Evolutionary conservation across 2,888 invertebrate species (phyloP).

Genomic region (Meta bourneti): DNA sequence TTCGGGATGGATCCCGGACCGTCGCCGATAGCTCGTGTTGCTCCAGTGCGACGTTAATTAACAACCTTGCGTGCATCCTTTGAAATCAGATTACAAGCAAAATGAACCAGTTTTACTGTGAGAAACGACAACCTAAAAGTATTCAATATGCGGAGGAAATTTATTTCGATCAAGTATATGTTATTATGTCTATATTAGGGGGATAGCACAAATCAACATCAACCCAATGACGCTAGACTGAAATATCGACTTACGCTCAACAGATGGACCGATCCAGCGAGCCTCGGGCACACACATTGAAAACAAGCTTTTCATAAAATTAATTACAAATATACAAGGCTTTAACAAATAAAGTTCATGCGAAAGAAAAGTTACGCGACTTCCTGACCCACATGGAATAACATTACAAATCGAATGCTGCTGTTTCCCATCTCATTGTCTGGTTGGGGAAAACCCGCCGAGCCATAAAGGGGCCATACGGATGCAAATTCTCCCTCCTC

Average conservation of each 20-base stretch:
- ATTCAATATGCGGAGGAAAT: too few species aligned
- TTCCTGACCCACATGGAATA: slow-evolving; percentile 35
- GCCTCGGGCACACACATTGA: not conserved
- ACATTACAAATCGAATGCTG: slow-evolving; percentile 2
- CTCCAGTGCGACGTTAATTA: too few species aligned
- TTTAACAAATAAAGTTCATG: not conserved
- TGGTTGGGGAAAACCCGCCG: slow-evolving; percentile 7
- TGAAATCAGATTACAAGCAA: too few species aligned
- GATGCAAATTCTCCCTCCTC: slow-evolving; percentile 57
- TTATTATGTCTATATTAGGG: too few species aligned
- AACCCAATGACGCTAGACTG: too few species aligned
- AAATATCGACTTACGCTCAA: not conserved
- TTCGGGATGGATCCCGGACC: too few species aligned
- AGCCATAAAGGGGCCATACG: slow-evolving; percentile 26
- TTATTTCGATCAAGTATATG: too few species aligned
- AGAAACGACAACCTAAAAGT: too few species aligned
- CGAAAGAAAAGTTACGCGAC: not conserved
- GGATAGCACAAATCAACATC: too few species aligned
- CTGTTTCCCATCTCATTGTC: slow-evolving; percentile 32
- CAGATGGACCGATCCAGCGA: not conserved
- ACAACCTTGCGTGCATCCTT: too few species aligned
- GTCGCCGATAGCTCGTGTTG: too few species aligned
- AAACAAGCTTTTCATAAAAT: not conserved
- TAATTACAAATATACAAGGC: not conserved
- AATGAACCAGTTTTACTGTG: too few species aligned